Conservation (phyloP, 2,888 invertebrate genomes). For the Crematogaster levior region DNA sequence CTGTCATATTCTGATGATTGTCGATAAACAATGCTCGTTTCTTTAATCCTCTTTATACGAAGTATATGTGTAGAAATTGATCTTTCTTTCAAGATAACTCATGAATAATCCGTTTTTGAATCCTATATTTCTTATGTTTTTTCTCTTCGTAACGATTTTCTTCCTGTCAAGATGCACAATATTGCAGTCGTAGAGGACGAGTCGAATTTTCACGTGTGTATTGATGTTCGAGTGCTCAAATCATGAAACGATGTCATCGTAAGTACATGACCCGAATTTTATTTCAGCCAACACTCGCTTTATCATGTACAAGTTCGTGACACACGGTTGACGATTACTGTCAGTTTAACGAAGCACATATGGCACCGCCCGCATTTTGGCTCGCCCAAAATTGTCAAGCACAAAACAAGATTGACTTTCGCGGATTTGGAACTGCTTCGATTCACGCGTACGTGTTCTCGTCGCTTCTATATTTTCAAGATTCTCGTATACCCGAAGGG, state of each 20-base stretch:
- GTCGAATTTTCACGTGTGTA: conserved; percentile 11
- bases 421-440: not conserved
- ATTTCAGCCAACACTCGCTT: conserved; percentile 32
- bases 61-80: not conserved
- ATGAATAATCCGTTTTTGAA: not conserved
- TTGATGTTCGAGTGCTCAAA: not conserved
- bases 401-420: conserved; percentile 24
- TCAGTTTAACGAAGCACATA: conserved; percentile 38
- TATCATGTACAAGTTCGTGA: conserved; percentile 33
- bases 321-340: conserved; percentile 30
- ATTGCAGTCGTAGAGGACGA: conserved; percentile 1
- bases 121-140: not conserved
- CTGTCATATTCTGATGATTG: not conserved
- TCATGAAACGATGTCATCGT: conserved; percentile 25
- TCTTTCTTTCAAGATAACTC: not conserved
- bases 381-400: not conserved
- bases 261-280: conserved; percentile 19
- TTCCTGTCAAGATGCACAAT: not conserved
- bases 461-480: not conserved
- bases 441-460: not conserved
- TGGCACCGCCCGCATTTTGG: conserved; percentile 22
- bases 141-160: not conserved
- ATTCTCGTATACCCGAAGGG: not conserved
- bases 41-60: not conserved
- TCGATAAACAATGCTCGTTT: not conserved